phyloP scores from a whole-genome alignment of 2,888 invertebrate genomes.

The Ochropleura leucogaster region DNA sequence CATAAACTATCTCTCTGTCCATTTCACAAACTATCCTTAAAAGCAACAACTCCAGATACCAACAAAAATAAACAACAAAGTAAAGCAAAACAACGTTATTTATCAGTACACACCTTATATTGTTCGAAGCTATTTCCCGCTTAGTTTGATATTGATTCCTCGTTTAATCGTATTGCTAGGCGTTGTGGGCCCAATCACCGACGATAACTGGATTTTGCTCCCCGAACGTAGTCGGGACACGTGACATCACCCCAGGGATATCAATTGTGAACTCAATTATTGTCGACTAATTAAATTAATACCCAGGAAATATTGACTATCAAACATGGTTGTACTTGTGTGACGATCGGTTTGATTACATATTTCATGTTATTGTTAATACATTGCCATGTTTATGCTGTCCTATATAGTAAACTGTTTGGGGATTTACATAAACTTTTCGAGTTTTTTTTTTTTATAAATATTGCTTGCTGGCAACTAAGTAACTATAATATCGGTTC shows the following conservation, averaged over 20 bases:
- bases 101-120: conserved; percentile 66
- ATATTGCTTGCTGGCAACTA: too few species aligned
- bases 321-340: conserved; percentile 41
- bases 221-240: conserved; percentile 75
- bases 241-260: conserved; percentile 77
- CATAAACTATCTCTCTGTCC: too few species aligned
- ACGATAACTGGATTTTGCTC: conserved; percentile 83
- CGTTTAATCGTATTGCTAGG: conserved; percentile 82
- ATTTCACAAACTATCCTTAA: neutral
- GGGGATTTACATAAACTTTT: too few species aligned
- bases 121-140: conserved; percentile 69
- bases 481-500: too few species aligned
- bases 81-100: conserved; percentile 57
- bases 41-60: neutral
- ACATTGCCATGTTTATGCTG: neutral
- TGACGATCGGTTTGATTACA: conserved; percentile 8
- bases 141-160: conserved; percentile 78
- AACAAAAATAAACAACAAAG: conserved; percentile 34
- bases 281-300: conserved; percentile 76
- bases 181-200: conserved; percentile 85
- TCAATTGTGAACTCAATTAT: conserved; percentile 77
- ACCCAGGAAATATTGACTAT: conserved; percentile 61
- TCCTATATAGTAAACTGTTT: neutral
- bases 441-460: too few species aligned
- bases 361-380: conserved; percentile 22